Evolutionary conservation across 1,140 invertebrate genomes (phyloP), one percentile per base, ranked within the genome.

Genomic region (Neoseiulus cucumeris): DNA sequence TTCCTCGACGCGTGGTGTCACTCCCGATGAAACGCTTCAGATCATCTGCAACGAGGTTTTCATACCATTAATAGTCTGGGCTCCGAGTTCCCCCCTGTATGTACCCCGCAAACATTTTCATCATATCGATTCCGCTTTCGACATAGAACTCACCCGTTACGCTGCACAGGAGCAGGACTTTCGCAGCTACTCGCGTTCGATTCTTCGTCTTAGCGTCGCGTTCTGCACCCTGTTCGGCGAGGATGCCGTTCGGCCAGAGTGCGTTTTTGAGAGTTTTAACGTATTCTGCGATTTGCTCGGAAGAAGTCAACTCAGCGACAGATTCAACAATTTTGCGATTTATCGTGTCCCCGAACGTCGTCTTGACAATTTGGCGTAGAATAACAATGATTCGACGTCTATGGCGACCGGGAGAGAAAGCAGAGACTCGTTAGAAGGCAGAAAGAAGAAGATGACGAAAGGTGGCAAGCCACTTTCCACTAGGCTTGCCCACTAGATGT

Each of bases 1-100:
- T 77, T n/a, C 91, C 91, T 66, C 84, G 81, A 30, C 87, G 77
- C 7, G 89, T 88, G 6, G 90, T 91, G 71, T 93, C 88, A 68
- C 85, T 87, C 1, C 92, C 91, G 68, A 95, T 85, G 69, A 95
- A 85, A 74, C 89, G 87, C 72, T 88, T 85, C 64, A 96, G 76
- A 75, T 96, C 89, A 78, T 94, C 90, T 81, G 80, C 72, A 73
- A 83, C 69, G 39, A 68, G 72, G 70, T 18, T 68, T 18, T 68
- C 55, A 65, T 64, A 68, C 67, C 65, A 68, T 42, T 65, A 64
- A 64, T 65, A 7, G 44, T 28, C 25, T 66, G 42, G n/a, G 42
- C 42, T 44, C n/a, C n/a, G n/a, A n/a, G n/a, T n/a, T n/a, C n/a
- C n/a, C n/a, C n/a, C 2, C 28, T 6, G 59, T 28, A n/a, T 64